Base-by-base conservation (phyloP, 2,797 vertebrate genomes). In the Sebastes variabilis region DNA sequence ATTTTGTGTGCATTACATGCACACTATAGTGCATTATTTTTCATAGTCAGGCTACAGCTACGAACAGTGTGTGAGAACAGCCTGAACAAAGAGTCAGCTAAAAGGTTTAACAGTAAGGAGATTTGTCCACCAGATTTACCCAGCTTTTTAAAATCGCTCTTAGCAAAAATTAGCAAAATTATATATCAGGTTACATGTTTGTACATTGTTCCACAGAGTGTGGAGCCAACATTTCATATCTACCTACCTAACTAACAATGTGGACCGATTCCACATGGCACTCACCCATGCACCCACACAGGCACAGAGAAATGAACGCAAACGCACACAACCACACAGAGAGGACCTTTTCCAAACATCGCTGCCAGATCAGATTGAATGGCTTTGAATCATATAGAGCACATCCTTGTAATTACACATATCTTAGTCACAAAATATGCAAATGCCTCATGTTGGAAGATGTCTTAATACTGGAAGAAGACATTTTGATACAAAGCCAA, bases 401-500 rank as follows among this genome's bases (percentile, higher is more conserved):
- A 75, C 67, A 79, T 83, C 62, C 49, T 67, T 81, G 55, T 88
- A 89, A 91, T 89, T 88, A 89, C 79, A 80, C 79, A 56, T 67
- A 80, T 89, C 77, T 82, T 52, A 74, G 75, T 77, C 76, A 80
- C 52, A 79, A 85, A 87, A 87, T 76, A 84, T 85, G 71, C 81
- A 84, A 87, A 89, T 78, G 20, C 25, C 72, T 86, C 38, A 68
- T 66, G 65, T 55, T 79, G 73, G 74, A 79, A 71, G 66, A 72
- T 72, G 65, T 70, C 38, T 77, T 71, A 66, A 80, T 55, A 60
- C 62, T 64, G 6, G 16, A 56, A 58, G 72, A 82, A 69, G 70
- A 83, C 75, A 67, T 84, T 80, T 76, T 87, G 90, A 86, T 72
- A 46, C 16, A 61, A 72, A 85, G 85, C 85, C 89, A 91, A 55